phyloP scores from a whole-genome alignment of 2,113 vertebrate genomes.

The Cyphomyrus discorhynchus region DNA sequence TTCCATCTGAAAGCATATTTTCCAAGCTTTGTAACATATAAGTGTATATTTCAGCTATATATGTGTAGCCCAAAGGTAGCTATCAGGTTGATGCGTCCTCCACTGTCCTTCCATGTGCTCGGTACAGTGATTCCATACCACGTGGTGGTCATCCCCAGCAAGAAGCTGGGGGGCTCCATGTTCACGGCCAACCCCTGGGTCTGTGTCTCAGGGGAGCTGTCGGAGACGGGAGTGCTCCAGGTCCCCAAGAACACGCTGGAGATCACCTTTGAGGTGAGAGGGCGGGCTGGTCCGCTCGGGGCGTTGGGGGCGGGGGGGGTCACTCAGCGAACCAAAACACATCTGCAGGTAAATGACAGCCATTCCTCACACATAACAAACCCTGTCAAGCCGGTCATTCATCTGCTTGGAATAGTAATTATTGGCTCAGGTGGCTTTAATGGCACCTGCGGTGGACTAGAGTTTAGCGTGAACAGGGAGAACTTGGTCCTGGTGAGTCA shows the following conservation, averaged over 20 bases:
- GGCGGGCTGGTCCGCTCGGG: neutral
- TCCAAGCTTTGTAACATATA: neutral
- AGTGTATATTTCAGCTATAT: neutral
- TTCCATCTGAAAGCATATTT: neutral
- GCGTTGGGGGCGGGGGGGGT: neutral
- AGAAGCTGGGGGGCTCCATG: slow-evolving; percentile 96
- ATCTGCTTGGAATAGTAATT: neutral
- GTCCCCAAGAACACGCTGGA: slow-evolving; percentile 87
- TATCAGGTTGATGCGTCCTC: neutral
- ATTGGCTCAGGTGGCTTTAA: neutral
- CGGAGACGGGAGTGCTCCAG: slow-evolving; percentile 90
- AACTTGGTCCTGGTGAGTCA: neutral
- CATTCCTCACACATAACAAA: neutral
- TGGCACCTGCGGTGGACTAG: neutral
- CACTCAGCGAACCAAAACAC: neutral
- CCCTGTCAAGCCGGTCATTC: neutral
- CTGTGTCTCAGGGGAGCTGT: slow-evolving; percentile 90
- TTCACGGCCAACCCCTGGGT: slow-evolving; percentile 98
- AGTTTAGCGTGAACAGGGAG: neutral
- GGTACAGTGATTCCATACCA: slow-evolving; percentile 93
- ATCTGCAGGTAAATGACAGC: neutral
- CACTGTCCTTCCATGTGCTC: slow-evolving; percentile 10
- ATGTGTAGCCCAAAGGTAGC: neutral
- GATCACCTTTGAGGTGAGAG: slow-evolving; percentile 92
- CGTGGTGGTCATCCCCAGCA: slow-evolving; percentile 89